Percentiles rank a stretch among this genome's conserved stretches.
phyloP scores from a whole-genome alignment of 2,113 vertebrate genomes.

The Romanogobio albipinnatus region DNA sequence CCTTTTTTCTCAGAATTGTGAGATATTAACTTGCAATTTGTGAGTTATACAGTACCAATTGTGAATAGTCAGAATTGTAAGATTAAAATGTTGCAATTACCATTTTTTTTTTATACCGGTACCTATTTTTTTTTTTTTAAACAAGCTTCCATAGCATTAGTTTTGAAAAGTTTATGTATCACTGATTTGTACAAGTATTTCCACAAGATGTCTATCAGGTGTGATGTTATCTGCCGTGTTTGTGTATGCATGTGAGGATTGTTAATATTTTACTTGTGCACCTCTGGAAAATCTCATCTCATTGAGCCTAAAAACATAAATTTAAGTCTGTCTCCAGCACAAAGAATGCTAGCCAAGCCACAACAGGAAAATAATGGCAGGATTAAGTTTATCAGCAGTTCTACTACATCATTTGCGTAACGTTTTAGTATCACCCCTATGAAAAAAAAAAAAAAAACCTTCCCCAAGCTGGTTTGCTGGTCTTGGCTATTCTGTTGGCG shows the following conservation, averaged over 20 bases:
- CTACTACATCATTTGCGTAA: background rate
- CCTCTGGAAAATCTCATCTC: background rate
- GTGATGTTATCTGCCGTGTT: background rate
- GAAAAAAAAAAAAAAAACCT: background rate
- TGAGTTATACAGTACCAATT: too few species aligned
- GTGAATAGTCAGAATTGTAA: too few species aligned
- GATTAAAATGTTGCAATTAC: too few species aligned
- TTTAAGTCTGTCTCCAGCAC: background rate
- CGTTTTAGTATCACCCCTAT: background rate
- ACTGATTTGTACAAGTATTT: background rate
- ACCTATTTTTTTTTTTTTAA: too few species aligned
- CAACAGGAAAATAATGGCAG: background rate
- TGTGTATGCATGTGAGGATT: background rate
- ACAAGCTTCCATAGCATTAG: too few species aligned
- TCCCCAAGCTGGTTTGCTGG: background rate
- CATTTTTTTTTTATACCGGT: too few species aligned
- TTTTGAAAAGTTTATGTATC: background rate
- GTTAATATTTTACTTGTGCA: slow-evolving; percentile 1
- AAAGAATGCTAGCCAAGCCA: background rate
- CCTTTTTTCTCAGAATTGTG: too few species aligned
- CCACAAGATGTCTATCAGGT: background rate
- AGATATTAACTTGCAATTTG: too few species aligned
- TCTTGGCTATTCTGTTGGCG: background rate
- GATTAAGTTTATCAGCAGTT: background rate
- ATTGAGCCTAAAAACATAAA: background rate